These are phyloP conservation scores for Atethmia centrago DNA, from an alignment of 2,888 invertebrate species.

Conservation along the genomic window DNA sequence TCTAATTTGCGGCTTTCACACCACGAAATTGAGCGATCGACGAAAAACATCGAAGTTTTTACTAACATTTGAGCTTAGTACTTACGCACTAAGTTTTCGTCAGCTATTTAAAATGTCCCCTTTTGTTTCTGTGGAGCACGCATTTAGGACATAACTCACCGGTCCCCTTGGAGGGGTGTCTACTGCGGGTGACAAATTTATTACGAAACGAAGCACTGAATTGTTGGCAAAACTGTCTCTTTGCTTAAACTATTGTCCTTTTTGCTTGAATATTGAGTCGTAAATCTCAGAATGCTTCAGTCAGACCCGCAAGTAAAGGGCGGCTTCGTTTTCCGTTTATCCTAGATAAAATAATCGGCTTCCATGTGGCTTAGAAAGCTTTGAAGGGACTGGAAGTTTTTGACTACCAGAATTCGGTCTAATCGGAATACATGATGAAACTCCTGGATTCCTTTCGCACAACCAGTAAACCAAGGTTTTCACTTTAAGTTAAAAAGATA, in stretches of 20 bases:
- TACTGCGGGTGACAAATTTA: constrained; percentile 66
- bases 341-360: not conserved
- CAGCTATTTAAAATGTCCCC: constrained; percentile 51
- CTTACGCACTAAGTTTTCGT: constrained; percentile 32
- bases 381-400: not conserved
- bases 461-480: not conserved
- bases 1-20: constrained; percentile 28
- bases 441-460: not conserved
- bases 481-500: not conserved
- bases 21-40: constrained; percentile 9
- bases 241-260: constrained; percentile 50
- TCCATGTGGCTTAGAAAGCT: not conserved
- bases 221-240: constrained; percentile 53
- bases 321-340: constrained; percentile 7
- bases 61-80: constrained; percentile 24
- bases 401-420: not conserved
- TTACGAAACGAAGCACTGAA: constrained; percentile 60
- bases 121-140: constrained; percentile 62
- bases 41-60: constrained; percentile 28
- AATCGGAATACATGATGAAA: not conserved
- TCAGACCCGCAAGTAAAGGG: constrained; percentile 3
- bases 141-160: constrained; percentile 64
- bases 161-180: constrained; percentile 63
- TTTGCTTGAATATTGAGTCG: constrained; percentile 47
- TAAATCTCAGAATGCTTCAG: constrained; percentile 47